A percentile compares a stretch with the other conserved stretches of the same genome.
These are phyloP conservation scores for Lithobates pipiens DNA, from an alignment of 2,797 vertebrate genomes.

Conservation along the genomic window DNA sequence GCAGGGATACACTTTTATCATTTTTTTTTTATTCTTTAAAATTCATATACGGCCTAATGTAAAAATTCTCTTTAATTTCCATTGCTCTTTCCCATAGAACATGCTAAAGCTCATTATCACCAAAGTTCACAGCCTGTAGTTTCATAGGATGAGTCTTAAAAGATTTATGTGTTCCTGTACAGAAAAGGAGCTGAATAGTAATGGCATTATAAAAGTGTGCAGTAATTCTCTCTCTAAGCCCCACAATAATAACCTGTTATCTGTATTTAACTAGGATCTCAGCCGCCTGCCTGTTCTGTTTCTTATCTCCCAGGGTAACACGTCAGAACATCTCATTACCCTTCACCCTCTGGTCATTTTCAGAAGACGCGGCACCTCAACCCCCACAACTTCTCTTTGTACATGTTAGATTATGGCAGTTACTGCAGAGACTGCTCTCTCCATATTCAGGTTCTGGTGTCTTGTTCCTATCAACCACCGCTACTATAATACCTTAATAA, in stretches of 20 bases:
- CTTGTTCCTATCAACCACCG: too few relatives aligned
- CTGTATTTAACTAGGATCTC: constrained; percentile 61
- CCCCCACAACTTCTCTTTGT: constrained; percentile 37
- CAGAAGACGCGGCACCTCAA: constrained; percentile 61
- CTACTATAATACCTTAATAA: too few relatives aligned
- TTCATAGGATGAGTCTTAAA: constrained; percentile 30
- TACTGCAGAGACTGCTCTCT: constrained; percentile 70
- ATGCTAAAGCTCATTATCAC: constrained; percentile 28
- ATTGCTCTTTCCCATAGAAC: constrained; percentile 23
- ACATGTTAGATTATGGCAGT: constrained; percentile 72
- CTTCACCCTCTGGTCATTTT: constrained; percentile 73
- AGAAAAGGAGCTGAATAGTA: constrained; percentile 12
- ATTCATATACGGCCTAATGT: too few relatives aligned
- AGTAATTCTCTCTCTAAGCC: neutral
- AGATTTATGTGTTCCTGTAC: constrained; percentile 20
- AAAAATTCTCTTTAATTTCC: constrained; percentile 2
- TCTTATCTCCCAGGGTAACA: constrained; percentile 33
- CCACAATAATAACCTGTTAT: constrained; percentile 2
- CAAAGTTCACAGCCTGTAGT: constrained; percentile 23
- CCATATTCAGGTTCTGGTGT: constrained; percentile 37
- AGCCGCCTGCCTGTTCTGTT: constrained; percentile 64
- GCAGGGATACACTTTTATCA: too few relatives aligned
- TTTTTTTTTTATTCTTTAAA: too few relatives aligned
- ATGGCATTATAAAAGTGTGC: constrained; percentile 20
- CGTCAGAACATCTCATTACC: constrained; percentile 71